Base-by-base conservation (phyloP, 2,113 vertebrate species). In the Bothrops jararaca region DNA sequence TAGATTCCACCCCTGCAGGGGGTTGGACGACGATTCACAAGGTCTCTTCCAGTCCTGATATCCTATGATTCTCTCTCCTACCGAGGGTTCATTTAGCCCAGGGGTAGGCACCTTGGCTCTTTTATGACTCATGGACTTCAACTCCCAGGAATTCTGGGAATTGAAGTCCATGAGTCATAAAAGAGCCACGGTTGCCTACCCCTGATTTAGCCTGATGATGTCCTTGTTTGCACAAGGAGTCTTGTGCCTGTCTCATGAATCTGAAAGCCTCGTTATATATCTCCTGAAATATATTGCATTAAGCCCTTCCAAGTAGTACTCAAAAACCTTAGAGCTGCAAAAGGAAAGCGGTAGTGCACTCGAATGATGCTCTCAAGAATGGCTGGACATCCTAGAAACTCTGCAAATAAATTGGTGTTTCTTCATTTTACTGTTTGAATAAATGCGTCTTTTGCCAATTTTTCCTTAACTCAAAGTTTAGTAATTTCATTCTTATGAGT, bases 321-420 rank as follows among this genome's bases (percentile, higher is more conserved):
- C 58, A 91, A 91, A 91, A 90, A 74, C 22, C 42, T 34, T 18
- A 0, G 39, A 90, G 50, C 80, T 86, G 74, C 3, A 4, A 15
- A 48, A 85, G 52, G 92, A 86, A 95, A 80, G 85, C 42, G 22
- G 45, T 34, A 91, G 93, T 89, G 95, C 92, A 96, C 95, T 94
- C 74, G n/a, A 95, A 95, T 90, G 45, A 64, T 3, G 93, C 92
- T 24, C 2, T 88, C 54, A 26, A 88, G 91, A 89, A 39, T 54
- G 89, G 26, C 91, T 85, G 60, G 92, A 26, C 13, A 0, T 26
- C 92, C 94, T 45, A 89, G 90, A 80, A 94, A 92, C 94, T 96
- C 91, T 95, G 93, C 94, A 92, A 92, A 95, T 94, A 93, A 89
- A 92, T 42, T 18, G 92, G 58, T 58, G 93, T 88, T 0, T 0